phyloP scores from a whole-genome alignment of 2,888 invertebrate species.

The Caenorhabditis panamensis region DNA sequence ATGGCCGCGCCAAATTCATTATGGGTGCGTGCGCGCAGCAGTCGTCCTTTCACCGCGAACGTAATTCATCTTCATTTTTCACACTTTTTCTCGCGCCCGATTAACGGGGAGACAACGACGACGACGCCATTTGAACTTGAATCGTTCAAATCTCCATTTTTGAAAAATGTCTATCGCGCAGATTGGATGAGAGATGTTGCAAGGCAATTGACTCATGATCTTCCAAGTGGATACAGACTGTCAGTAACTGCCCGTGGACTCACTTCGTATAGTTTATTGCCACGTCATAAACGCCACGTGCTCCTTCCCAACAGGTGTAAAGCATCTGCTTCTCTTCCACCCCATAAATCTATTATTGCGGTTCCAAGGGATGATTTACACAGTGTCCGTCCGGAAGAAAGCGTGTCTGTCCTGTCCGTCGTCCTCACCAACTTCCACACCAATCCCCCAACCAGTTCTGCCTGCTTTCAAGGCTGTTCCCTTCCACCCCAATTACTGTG shows the following conservation, averaged over 20 bases:
- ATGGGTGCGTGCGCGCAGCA: conserved; percentile 6
- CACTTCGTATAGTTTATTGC: conserved; percentile 16
- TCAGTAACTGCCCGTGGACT: background rate
- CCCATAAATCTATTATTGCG: conserved; percentile 36
- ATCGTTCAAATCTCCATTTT: conserved; percentile 3
- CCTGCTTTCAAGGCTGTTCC: conserved; percentile 5
- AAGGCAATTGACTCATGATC: background rate
- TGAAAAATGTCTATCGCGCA: background rate
- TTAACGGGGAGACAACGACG: background rate
- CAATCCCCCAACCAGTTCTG: conserved; percentile 18
- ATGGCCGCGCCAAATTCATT: conserved; percentile 14
- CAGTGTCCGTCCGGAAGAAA: conserved; percentile 33
- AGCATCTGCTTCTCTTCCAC: conserved; percentile 17
- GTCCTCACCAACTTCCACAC: background rate
- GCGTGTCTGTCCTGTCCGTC: conserved; percentile 6
- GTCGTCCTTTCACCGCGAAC: conserved; percentile 31
- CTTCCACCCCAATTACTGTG: conserved; percentile 16
- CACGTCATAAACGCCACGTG: conserved; percentile 20
- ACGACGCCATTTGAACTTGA: conserved; percentile 40
- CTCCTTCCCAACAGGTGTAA: conserved; percentile 9
- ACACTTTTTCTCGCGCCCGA: conserved; percentile 52
- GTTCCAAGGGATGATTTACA: conserved; percentile 27
- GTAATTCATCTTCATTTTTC: conserved; percentile 60
- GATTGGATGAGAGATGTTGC: no score
- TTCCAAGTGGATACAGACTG: no score